Base-by-base conservation (phyloP, 2,113 vertebrate species). In the Pelobates fuscus region DNA sequence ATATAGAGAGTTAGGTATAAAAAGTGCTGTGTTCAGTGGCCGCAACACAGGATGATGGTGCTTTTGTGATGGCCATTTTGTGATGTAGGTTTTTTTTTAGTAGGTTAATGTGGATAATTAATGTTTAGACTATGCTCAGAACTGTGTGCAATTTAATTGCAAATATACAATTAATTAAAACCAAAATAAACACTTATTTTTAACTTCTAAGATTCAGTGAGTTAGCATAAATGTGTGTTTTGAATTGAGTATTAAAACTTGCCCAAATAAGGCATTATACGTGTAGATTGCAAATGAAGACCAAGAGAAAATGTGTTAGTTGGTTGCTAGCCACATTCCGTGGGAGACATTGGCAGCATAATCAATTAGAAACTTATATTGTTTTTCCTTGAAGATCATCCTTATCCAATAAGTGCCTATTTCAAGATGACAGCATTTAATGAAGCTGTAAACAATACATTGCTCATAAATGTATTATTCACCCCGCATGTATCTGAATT, bases 181-280 rank as follows among this genome's bases (percentile, higher is more conserved):
- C 54, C 54, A 67, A 76, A 67, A 75, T 37, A 55, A 41, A 61
- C 6, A 60, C 44, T 49, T 68, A 68, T 68, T 77, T 67, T 67
- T 44, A 55, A 57, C 44, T 57, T 67, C 27, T 68, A 49, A 52
- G 55, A 68, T 37, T 61, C 67, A 58, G 52, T 77, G 55, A 43
- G 64, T 77, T 64, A 68, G 73, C 73, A 68, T 11, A 68, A 76
- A 60, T 76, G 55, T 67, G 63, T 60, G 54, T 18, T 75, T 44
- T 58, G 25, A 57, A 29, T 21, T 1, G 30, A 76, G 37, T 49
- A 8, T 17, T 32, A n/a, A n/a, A 58, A 68, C 26, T 46, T 77
- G 41, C 17, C 73, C 73, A 61, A 55, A 77, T 68, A 68, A 68
- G 73, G 73, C 26, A 52, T 60, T 30, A 32, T 29, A n/a, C n/a